Base-by-base conservation (phyloP, 1,140 invertebrate species). In the Papilio polytes region DNA sequence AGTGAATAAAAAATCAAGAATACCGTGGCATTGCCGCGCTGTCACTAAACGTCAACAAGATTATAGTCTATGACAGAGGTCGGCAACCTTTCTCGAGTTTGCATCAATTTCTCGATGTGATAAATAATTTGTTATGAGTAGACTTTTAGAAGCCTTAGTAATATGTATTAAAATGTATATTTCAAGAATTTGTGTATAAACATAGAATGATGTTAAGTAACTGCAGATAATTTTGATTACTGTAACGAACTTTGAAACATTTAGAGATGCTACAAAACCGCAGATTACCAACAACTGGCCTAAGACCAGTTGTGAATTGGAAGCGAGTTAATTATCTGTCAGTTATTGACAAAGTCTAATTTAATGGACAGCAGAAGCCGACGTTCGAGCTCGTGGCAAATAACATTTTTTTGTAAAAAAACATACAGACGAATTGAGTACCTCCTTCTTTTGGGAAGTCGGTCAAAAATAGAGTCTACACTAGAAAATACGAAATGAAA, bases 21-120 rank as follows among this genome's bases (percentile, higher is more conserved):
- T 66, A 59, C 53, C 31, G 8, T 36, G 10, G 59, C 59, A 22
- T 36, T 22, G 26, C 44, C 15, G 74, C 46, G 77, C 77, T 63
- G 31, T 63, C 44, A 44, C 59, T 26, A 20, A 46, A 44, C 44
- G 31, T 20, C 56, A 44, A 66, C 41, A 44, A 78, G 63, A 78
- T 77, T 59, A 63, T 56, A 36, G 15, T 77, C 51, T 77, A n/a
- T 41, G 53, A 77, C 51, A 77, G 41, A 13, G 53, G 53, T 56
- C 53, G 53, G 53, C 53, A 56, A 56, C 53, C 53, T 56, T 56
- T 56, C 53, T 20, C 53, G 53, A 20, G 53, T 51, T 51, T 9
- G 53, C 18, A 20, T 20, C 53, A n/a, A n/a, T 56, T 56, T 56
- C 53, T 56, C 18, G n/a, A 20, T 56, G 53, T 56, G n/a, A 56